Conservation (phyloP, 2,797 vertebrate species). For the Diplodus sargus region DNA sequence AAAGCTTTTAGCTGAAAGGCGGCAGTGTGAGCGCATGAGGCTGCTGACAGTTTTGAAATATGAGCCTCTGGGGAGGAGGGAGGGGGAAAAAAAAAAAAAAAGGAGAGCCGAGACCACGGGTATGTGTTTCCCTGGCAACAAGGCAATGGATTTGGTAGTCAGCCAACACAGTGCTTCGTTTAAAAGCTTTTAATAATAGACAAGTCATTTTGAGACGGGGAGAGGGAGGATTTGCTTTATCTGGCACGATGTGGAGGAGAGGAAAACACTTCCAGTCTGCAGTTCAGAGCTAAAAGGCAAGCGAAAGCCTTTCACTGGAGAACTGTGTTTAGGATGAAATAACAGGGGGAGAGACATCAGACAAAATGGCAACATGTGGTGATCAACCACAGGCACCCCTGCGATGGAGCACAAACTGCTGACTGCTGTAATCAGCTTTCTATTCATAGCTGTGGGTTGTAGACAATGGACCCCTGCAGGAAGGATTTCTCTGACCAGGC, state of each 20-base stretch:
- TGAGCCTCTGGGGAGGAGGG: constrained; percentile 77
- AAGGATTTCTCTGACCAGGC: constrained; percentile 55
- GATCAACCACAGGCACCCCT: constrained; percentile 12
- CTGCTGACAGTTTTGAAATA: constrained; percentile 94
- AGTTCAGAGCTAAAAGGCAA: constrained; percentile 47
- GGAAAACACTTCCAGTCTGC: constrained; percentile 38
- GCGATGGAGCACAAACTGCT: constrained; percentile 22
- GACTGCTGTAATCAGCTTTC: constrained; percentile 65
- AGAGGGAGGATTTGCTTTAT: constrained; percentile 57
- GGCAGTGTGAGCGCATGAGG: constrained; percentile 89
- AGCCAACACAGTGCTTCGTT: constrained; percentile 79
- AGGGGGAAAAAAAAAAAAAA: neutral
- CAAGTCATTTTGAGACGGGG: constrained; percentile 59
- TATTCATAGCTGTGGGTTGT: constrained; percentile 43
- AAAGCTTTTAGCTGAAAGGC: constrained; percentile 99
- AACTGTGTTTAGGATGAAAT: constrained; percentile 29
- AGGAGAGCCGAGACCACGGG: constrained; percentile 48
- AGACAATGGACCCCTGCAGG: constrained; percentile 65
- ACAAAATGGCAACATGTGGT: constrained; percentile 48
- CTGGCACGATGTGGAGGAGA: constrained; percentile 46
- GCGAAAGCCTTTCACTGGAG: constrained; percentile 37
- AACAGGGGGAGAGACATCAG: constrained; percentile 7
- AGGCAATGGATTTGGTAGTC: constrained; percentile 70
- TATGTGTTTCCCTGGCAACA: constrained; percentile 84
- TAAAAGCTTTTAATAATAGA: constrained; percentile 89